These are phyloP conservation scores for Brachystomella parvula DNA, from an alignment of 1,140 invertebrate species.

Conservation along the genomic window DNA sequence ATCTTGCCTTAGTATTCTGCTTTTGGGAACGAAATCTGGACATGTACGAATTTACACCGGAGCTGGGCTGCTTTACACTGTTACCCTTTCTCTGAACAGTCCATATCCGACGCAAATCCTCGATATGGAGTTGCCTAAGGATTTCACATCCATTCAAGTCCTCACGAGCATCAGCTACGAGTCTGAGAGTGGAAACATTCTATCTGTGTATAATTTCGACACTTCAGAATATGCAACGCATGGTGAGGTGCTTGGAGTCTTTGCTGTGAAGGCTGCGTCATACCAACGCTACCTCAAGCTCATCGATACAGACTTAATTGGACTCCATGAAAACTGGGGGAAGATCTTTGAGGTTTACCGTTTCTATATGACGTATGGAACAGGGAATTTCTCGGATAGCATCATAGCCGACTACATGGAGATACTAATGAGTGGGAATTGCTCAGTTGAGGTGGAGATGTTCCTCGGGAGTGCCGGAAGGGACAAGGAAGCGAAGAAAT, in stretches of 20 bases:
- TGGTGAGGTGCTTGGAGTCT: constrained; percentile 8
- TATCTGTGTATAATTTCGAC: constrained; percentile 2
- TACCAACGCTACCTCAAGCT: constrained; percentile 9
- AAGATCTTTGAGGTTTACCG: constrained; percentile 16
- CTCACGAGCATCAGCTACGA: neutral
- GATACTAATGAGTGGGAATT: constrained; percentile 12
- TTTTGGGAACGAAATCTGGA: constrained; percentile 16
- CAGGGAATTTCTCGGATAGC: neutral
- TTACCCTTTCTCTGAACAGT: neutral
- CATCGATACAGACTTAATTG: constrained; percentile 10
- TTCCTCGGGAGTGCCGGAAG: constrained; percentile 15
- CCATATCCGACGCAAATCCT: neutral
- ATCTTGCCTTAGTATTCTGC: constrained; percentile 13
- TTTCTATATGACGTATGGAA: constrained; percentile 16
- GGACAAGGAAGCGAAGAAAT: constrained; percentile 25
- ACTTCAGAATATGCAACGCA: neutral
- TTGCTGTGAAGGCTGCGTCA: constrained; percentile 10
- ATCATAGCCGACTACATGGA: constrained; percentile 14
- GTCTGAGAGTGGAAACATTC: constrained; percentile 2
- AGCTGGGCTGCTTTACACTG: constrained; percentile 2
- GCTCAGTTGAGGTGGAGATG: constrained; percentile 12
- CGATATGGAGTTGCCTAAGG: neutral
- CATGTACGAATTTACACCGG: constrained; percentile 20
- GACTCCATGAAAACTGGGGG: constrained; percentile 15
- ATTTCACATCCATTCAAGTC: constrained; percentile 5